Evolutionary conservation across 2,888 invertebrate species (phyloP).

Genomic region (Nymphalis polychloros): DNA sequence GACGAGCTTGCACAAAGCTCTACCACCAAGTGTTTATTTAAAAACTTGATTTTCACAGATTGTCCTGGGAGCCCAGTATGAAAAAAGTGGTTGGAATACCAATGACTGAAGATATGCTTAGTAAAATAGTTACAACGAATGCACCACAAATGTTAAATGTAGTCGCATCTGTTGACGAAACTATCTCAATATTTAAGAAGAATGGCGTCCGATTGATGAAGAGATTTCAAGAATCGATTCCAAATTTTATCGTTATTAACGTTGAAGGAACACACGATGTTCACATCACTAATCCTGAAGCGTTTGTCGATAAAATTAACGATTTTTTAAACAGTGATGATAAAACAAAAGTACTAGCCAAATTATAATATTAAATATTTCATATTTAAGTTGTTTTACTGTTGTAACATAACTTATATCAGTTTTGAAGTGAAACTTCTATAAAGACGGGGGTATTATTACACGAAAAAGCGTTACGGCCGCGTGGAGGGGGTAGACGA

Average conservation of each 20-base stretch:
- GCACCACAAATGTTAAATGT: constrained; percentile 53
- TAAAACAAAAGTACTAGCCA: background rate
- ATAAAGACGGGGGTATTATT: too few relatives aligned
- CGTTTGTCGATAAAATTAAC: constrained; percentile 60
- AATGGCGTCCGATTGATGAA: constrained; percentile 46
- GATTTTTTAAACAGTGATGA: constrained; percentile 54
- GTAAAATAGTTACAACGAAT: constrained; percentile 15
- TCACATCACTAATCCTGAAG: constrained; percentile 79
- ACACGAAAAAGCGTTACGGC: too few relatives aligned
- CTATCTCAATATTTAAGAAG: constrained; percentile 33
- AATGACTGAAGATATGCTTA: constrained; percentile 50
- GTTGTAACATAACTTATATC: too few relatives aligned
- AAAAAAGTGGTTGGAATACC: constrained; percentile 47
- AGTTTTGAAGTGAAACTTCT: too few relatives aligned
- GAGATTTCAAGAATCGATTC: constrained; percentile 46
- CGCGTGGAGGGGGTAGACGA: too few relatives aligned
- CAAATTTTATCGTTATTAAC: constrained; percentile 43
- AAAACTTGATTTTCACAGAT: constrained; percentile 49
- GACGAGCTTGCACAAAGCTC: too few relatives aligned
- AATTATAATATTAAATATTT: constrained; percentile 19
- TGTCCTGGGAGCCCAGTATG: constrained; percentile 60
- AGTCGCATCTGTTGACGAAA: constrained; percentile 41
- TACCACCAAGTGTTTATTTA: too few relatives aligned
- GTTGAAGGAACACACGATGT: constrained; percentile 81
- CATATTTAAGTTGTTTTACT: background rate